Percentiles rank a stretch among this genome's conserved stretches.
Evolutionary conservation across 2,797 vertebrate species (phyloP).

Genomic region (Yasuhikotakia modesta): DNA sequence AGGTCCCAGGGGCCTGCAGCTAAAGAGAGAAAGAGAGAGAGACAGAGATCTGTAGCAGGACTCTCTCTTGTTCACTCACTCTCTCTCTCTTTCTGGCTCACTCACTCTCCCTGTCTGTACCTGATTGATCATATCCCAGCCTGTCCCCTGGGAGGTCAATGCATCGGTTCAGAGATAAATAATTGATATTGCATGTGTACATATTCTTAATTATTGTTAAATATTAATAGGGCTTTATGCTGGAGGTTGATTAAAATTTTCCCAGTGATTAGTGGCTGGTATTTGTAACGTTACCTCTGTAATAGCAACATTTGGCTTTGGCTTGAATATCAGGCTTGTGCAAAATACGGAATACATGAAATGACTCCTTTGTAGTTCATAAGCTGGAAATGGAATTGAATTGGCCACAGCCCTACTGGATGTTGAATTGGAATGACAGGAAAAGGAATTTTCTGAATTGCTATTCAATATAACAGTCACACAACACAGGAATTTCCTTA

Average conservation of each 20-base stretch:
- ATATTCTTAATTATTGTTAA: conserved; percentile 76
- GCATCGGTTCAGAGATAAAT: conserved; percentile 72
- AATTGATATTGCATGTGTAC: conserved; percentile 75
- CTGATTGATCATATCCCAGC: conserved; percentile 72
- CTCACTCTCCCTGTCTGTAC: conserved; percentile 39
- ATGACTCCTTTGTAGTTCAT: background rate
- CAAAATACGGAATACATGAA: background rate
- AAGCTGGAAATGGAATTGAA: background rate
- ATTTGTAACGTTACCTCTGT: conserved; percentile 47
- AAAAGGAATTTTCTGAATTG: background rate
- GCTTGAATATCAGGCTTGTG: background rate
- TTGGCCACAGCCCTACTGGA: background rate
- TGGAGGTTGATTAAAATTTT: conserved; percentile 61
- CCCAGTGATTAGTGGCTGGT: conserved; percentile 54
- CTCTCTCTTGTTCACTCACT: conserved; percentile 52
- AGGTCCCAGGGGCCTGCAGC: conserved; percentile 64
- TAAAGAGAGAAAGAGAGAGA: conserved; percentile 37
- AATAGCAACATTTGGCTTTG: conserved; percentile 18
- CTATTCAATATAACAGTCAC: background rate
- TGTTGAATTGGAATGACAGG: background rate
- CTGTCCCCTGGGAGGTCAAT: conserved; percentile 68
- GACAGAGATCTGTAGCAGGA: conserved; percentile 54
- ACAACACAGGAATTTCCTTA: background rate
- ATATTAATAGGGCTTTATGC: conserved; percentile 70
- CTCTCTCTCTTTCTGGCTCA: conserved; percentile 47